Evolutionary conservation across 1,140 invertebrate species (phyloP), one percentile per base, ranked within the genome.

Genomic region (Euura saliciscinereae): DNA sequence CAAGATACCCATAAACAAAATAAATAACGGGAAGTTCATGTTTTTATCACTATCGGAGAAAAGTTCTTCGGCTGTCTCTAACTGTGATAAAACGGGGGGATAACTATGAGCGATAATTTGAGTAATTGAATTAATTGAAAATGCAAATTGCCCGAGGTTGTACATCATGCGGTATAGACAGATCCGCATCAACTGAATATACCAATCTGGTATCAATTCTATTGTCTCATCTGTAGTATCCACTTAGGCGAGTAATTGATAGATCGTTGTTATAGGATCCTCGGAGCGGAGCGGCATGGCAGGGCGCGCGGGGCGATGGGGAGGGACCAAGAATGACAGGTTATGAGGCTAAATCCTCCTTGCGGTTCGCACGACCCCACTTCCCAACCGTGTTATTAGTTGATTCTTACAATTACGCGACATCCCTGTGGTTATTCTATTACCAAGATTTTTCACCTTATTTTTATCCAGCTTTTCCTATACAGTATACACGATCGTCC

Each of bases 121-220:
- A 68, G 74, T 78, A 81, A 79, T 81, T 79, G 77, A 78, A 79
- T 79, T 81, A 81, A 81, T 81, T 79, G 77, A 73, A 74, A 71
- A 79, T 81, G 80, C 76, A 79, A 79, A 79, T 79, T 71, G 45
- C 66, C 43, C 68, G n/a, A 46, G 10, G 65, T 28, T 28, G 28
- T 28, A 28, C 28, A 28, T 28, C 28, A 28, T 28, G 28, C 28
- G 28, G 28, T 28, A 28, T 28, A 28, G 28, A 28, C 28, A 28
- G 28, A 28, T 28, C 28, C 28, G 28, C 28, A 28, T 28, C 28
- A 28, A 28, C 28, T 28, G 28, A 28, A 28, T 28, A 28, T 28
- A 28, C 28, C 28, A 28, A 28, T 28, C 28, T 28, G 28, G 51
- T 59, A 8, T 8, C 51, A 59, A 59, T 59, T 59, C 51, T 59